Conservation (phyloP, 2,888 invertebrate genomes). For the Taenaris catops region DNA sequence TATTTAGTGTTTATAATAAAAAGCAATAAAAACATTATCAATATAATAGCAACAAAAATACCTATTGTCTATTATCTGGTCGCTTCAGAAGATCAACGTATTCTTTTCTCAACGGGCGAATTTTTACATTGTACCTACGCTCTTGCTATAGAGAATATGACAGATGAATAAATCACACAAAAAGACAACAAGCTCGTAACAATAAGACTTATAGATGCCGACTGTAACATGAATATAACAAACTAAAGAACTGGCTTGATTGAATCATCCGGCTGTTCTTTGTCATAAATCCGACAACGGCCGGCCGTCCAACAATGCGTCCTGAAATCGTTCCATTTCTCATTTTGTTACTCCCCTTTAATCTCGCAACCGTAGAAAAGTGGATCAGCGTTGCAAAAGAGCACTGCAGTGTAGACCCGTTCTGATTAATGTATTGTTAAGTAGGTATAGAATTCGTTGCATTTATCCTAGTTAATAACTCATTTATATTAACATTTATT, state of each 20-base stretch:
- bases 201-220: slow-evolving; percentile 61
- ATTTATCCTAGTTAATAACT: slow-evolving; percentile 13
- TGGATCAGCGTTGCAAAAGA: slow-evolving; percentile 76
- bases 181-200: slow-evolving; percentile 56
- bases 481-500: no score
- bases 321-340: slow-evolving; percentile 79
- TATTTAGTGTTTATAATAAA: no score
- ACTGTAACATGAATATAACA: slow-evolving; percentile 74
- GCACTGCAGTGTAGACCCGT: slow-evolving; percentile 67
- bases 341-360: slow-evolving; percentile 79
- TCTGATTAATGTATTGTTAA: slow-evolving; percentile 70
- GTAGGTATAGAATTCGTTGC: slow-evolving; percentile 22
- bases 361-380: slow-evolving; percentile 78
- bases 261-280: slow-evolving; percentile 78
- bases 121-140: slow-evolving; percentile 22
- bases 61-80: slow-evolving; percentile 7
- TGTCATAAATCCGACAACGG: slow-evolving; percentile 79
- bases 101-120: slow-evolving; percentile 12
- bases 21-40: no score
- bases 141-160: slow-evolving; percentile 15
- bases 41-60: slow-evolving; percentile 2
- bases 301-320: slow-evolving; percentile 73
- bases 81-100: slow-evolving; percentile 2
- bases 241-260: slow-evolving; percentile 76
- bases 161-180: slow-evolving; percentile 31